phyloP scores from a whole-genome alignment of 2,888 invertebrate species.

The Bruchidius siliquastri region DNA sequence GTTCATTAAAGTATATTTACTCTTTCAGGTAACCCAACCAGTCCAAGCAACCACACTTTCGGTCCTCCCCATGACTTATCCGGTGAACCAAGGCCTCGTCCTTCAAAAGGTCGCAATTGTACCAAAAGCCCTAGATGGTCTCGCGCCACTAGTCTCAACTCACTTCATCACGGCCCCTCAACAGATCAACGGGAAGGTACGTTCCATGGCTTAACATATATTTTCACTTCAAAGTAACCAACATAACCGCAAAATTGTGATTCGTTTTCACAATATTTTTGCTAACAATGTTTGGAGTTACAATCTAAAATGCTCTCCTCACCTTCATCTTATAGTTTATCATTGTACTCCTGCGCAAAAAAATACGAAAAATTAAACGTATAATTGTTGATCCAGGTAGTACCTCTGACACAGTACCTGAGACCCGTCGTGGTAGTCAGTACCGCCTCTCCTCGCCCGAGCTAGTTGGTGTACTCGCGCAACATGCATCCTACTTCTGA shows the following conservation, averaged over 20 bases:
- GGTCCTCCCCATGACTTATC: slow-evolving; percentile 42
- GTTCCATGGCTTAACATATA: slow-evolving; percentile 39
- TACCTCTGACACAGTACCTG: slow-evolving; percentile 64
- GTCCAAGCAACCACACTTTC: slow-evolving; percentile 43
- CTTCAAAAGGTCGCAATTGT: slow-evolving; percentile 48
- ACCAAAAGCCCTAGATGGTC: slow-evolving; percentile 47
- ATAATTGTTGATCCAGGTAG: slow-evolving; percentile 44
- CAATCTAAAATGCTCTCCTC: too few species aligned
- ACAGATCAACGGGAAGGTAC: slow-evolving; percentile 52
- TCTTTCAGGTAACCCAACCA: slow-evolving; percentile 31
- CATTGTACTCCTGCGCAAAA: too few species aligned
- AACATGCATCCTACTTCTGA: neutral
- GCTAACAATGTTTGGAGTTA: too few species aligned
- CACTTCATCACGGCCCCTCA: slow-evolving; percentile 62
- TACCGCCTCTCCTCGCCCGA: slow-evolving; percentile 39
- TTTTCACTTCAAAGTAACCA: too few species aligned
- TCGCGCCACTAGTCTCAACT: slow-evolving; percentile 63
- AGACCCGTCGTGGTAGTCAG: slow-evolving; percentile 68
- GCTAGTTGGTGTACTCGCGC: slow-evolving; percentile 18
- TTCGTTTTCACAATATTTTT: too few species aligned
- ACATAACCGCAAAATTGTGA: too few species aligned
- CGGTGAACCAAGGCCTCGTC: slow-evolving; percentile 47
- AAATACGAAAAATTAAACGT: too few species aligned
- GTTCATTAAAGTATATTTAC: neutral
- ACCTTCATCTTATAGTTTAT: too few species aligned